phyloP scores from a whole-genome alignment of 2,113 vertebrate species.

The Pterocles burchelli region DNA sequence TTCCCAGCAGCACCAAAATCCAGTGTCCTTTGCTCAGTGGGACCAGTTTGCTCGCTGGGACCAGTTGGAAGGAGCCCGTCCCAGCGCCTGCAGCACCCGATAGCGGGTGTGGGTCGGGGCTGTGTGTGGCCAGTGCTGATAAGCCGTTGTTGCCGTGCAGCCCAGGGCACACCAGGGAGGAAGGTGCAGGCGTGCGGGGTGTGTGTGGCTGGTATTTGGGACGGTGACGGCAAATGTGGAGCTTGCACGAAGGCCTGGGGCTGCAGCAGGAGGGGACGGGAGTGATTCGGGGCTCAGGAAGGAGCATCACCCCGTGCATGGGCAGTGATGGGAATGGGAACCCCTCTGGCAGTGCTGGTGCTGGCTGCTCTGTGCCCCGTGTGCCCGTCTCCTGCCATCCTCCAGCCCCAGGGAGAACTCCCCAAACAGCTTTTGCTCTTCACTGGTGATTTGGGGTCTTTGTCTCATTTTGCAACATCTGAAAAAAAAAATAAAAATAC shows the following conservation, averaged over 20 bases:
- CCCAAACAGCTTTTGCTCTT: no score
- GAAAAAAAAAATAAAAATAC: background rate
- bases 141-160: background rate
- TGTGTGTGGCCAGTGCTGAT: background rate
- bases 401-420: no score
- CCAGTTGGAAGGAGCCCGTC: background rate
- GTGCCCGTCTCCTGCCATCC: no score
- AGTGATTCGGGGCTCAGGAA: background rate
- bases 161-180: rapidly evolving
- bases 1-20: background rate
- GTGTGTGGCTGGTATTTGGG: background rate
- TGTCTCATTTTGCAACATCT: no score
- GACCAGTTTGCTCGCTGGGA: background rate
- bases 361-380: no score
- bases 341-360: no score
- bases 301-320: no score
- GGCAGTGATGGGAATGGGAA: no score
- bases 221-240: rapidly evolving
- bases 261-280: background rate
- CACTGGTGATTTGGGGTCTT: no score
- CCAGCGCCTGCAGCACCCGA: background rate
- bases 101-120: background rate
- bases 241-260: background rate
- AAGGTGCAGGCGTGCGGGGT: rapidly evolving
- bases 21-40: background rate